Percentiles rank a stretch among this genome's conserved stretches.
Conservation (phyloP, 2,113 vertebrate species). For the Tetrao urogallus region DNA sequence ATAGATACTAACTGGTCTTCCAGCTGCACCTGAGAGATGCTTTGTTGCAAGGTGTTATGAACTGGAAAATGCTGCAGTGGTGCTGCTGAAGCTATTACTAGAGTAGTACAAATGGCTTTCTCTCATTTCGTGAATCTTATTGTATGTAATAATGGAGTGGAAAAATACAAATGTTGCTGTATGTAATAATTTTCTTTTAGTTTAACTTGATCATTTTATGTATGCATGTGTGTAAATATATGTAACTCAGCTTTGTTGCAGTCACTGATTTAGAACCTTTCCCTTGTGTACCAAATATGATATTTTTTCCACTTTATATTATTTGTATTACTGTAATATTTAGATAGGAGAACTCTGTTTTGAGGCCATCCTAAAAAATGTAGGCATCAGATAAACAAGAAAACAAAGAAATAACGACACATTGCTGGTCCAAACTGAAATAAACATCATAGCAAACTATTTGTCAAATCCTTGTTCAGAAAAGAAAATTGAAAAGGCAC, state of each 20-base stretch:
- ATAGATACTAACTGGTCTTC: background rate
- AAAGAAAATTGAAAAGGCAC: background rate
- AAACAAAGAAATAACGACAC: background rate
- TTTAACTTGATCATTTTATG: slow-evolving; percentile 15
- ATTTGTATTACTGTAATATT: background rate
- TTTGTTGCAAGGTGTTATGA: slow-evolving; percentile 16
- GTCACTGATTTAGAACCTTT: slow-evolving; percentile 25
- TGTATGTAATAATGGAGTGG: slow-evolving; percentile 21
- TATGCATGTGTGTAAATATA: slow-evolving; percentile 62
- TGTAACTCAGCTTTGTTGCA: slow-evolving; percentile 42
- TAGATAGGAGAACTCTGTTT: background rate
- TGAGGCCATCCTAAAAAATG: background rate
- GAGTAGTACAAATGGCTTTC: slow-evolving; percentile 46
- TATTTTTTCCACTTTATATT: slow-evolving; percentile 39
- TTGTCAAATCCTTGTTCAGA: slow-evolving; percentile 21
- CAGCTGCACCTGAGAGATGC: background rate
- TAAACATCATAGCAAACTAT: background rate
- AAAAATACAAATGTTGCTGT: slow-evolving; percentile 19
- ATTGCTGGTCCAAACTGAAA: background rate
- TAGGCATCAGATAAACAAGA: background rate
- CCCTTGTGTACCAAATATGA: slow-evolving; percentile 2
- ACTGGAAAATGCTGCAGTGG: slow-evolving; percentile 55
- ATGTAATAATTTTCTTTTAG: background rate
- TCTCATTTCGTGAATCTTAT: background rate
- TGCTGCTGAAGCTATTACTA: slow-evolving; percentile 44